These are phyloP conservation scores for Subacronicta megacephala DNA, from an alignment of 2,888 invertebrate species.

Conservation along the genomic window DNA sequence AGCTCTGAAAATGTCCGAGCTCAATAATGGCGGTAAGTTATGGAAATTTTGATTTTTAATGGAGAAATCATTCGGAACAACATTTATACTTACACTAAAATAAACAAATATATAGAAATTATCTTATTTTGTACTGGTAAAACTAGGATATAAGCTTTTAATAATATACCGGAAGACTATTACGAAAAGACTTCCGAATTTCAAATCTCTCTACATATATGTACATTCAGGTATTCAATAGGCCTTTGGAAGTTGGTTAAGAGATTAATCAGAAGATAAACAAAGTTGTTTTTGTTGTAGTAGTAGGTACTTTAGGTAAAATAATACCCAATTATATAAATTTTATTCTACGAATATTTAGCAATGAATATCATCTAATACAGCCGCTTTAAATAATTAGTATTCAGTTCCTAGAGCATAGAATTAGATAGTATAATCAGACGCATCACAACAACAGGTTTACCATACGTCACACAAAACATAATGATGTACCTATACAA, in stretches of 20 bases:
- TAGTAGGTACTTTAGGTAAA: not conserved
- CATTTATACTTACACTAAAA: not conserved
- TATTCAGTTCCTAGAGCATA: conserved; percentile 1
- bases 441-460: conserved; percentile 28
- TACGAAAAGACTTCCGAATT: not conserved
- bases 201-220: too few relatives aligned
- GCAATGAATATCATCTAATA: not conserved
- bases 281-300: conserved; percentile 9
- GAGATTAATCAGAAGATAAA: conserved; percentile 32
- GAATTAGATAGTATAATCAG: conserved; percentile 4
- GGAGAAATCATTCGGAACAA: too few relatives aligned
- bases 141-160: not conserved
- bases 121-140: not conserved
- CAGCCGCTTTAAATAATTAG: not conserved
- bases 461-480: conserved; percentile 30
- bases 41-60: not conserved
- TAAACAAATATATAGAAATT: not conserved
- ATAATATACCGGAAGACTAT: not conserved
- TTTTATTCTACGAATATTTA: conserved; percentile 14
- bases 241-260: conserved; percentile 22
- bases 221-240: too few relatives aligned
- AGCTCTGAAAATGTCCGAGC: conserved; percentile 42
- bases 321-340: not conserved
- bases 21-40: conserved; percentile 46
- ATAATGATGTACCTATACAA: conserved; percentile 33